Base-by-base conservation (phyloP, 1,140 invertebrate genomes). In the Solenopsis fugax region DNA sequence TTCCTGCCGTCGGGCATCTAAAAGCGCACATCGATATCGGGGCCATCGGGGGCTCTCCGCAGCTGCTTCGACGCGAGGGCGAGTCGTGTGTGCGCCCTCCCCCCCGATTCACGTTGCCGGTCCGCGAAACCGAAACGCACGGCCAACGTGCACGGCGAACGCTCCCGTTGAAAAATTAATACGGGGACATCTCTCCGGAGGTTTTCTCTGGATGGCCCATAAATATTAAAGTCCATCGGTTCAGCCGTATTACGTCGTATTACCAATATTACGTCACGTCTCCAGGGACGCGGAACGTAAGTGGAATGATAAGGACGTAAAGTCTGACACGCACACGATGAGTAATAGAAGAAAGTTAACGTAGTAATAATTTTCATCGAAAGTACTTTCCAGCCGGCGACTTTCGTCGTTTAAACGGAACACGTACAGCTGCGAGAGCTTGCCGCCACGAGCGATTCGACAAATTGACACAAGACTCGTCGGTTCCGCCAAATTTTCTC, bases 1-100 rank as follows among this genome's bases (percentile, higher is more conserved):
- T 94, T 94, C 85, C 86, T 88, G 78, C 64, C 91, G 88, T 65
- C 48, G 75, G 50, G 45, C n/a, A 24, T 84, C 90, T 90, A 90
- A 91, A 90, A 90, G 86, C 69, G 50, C 73, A 4, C 60, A 87
- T 88, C 64, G 60, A 88, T 87, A 81, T 78, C 60, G 34, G 62
- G 29, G 41, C n/a, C n/a, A 81, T 78, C 60, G 29, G 24, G 24
- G 52, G 48, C 9, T 18, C 52, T 72, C 21, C 29, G 24, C 29
- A 37, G 13, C 41, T 56, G 58, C n/a, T 21, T 80, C 21, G 41
- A 41, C 34, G 18, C 21, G 18, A 41, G 18, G 18, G 2, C 45
- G 29, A 29, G 29, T 29, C 29, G 29, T 29, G 29, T 29, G 24
- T 45, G 34, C 52, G 18, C 34, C 62, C 12, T 37, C 34, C 24